A percentile compares a stretch with the other conserved stretches of the same genome.
Conservation (phyloP, 2,888 invertebrate species). For the Hydraecia micacea region DNA sequence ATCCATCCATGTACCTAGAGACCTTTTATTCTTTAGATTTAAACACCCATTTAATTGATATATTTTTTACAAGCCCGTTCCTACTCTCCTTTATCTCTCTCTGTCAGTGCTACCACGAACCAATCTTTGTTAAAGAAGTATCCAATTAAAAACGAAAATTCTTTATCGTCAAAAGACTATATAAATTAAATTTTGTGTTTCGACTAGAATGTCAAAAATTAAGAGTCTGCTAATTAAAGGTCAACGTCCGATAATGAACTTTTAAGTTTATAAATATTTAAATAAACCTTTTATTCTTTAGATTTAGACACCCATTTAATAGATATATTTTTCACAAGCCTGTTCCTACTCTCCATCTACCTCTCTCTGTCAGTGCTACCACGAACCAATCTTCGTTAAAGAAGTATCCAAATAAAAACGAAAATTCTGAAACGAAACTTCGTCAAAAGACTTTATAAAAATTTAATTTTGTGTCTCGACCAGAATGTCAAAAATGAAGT, state of each 20-base stretch:
- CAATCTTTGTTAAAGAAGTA: background rate
- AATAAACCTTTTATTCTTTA: background rate
- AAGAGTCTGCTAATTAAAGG: conserved; percentile 45
- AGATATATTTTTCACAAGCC: no score
- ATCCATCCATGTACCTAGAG: background rate
- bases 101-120: background rate
- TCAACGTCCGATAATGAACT: conserved; percentile 56
- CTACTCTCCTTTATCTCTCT: no score
- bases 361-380: background rate
- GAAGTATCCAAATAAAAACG: background rate
- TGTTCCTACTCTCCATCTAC: no score
- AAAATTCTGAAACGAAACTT: background rate
- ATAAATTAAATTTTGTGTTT: background rate
- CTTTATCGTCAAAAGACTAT: no score
- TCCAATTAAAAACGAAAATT: background rate
- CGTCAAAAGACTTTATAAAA: background rate
- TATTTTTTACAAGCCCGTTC: no score
- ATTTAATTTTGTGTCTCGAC: background rate
- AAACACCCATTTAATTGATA: no score
- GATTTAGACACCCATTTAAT: no score
- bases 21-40: background rate
- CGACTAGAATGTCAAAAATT: conserved; percentile 10
- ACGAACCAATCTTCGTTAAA: background rate
- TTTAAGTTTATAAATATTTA: conserved; percentile 25
- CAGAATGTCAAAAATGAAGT: conserved; percentile 25